phyloP scores from a whole-genome alignment of 1,140 invertebrate species.

The Macrosteles quadrilineatus region DNA sequence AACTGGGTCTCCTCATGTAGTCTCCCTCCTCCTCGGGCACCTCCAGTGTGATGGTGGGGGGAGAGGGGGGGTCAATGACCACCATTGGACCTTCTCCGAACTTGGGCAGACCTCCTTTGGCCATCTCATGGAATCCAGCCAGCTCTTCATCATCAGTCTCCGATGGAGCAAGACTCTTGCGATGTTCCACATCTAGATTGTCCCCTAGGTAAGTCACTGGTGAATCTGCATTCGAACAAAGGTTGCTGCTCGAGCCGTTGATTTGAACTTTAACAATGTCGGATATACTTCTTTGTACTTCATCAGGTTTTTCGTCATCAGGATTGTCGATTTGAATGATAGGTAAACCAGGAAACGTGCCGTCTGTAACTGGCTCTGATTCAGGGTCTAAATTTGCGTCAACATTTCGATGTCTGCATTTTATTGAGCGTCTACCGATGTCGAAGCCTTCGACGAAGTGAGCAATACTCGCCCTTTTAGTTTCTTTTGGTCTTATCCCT shows the following conservation, averaged over 20 bases:
- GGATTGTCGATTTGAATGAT: constrained; percentile 33
- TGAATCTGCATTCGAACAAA: constrained; percentile 40
- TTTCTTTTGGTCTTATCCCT: constrained; percentile 19
- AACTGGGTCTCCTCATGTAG: constrained; percentile 42
- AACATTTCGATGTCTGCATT: constrained; percentile 48
- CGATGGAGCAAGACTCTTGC: constrained; percentile 37
- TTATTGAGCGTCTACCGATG: constrained; percentile 68
- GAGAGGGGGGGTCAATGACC: constrained; percentile 69
- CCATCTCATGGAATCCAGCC: constrained; percentile 29
- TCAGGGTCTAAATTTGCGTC: constrained; percentile 41
- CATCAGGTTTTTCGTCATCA: constrained; percentile 29
- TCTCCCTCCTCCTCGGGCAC: constrained; percentile 46
- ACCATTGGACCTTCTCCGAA: constrained; percentile 47
- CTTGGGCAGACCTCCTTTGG: not conserved
- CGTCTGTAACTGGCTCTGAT: not conserved
- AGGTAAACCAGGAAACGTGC: constrained; percentile 21
- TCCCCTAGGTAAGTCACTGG: constrained; percentile 30
- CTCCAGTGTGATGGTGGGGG: constrained; percentile 47
- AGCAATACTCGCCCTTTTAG: constrained; percentile 46
- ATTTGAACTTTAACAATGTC: constrained; percentile 44
- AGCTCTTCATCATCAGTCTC: constrained; percentile 41
- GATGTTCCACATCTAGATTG: constrained; percentile 28
- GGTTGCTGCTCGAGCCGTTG: constrained; percentile 47
- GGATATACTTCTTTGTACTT: constrained; percentile 24
- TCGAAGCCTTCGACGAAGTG: constrained; percentile 79